Evolutionary conservation across 2,888 invertebrate species (phyloP), one percentile per base, ranked within the genome.

Genomic region (Lithophane semibrunnea): DNA sequence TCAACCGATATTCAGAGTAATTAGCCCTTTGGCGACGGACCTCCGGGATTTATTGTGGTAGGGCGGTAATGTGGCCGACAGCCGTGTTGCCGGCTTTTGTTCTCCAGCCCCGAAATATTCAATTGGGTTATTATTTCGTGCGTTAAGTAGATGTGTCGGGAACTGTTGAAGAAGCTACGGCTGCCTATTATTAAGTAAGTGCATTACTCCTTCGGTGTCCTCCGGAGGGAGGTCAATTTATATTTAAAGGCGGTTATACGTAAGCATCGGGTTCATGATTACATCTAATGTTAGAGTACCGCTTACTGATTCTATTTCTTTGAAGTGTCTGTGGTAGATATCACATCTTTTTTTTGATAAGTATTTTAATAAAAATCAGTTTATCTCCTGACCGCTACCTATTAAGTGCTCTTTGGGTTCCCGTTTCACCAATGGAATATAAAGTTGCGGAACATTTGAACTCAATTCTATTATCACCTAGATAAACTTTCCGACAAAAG

Each of bases 21-120:
- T 96, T 96, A 96, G 96, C 94, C 96, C 96, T 86, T 90, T 96
- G 95, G 96, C 96, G 96, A 96, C 96, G 94, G 95, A 95, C 94
- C 95, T 93, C 94, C 94, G 92, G 95, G 95, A 96, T 96, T 96
- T 96, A 96, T 96, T 93, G 95, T 94, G 91, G 94, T 93, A 93
- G 95, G 95, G 95, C 96, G 95, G 95, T 96, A 96, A 96, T 96
- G 92, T 93, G 93, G 85, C 94, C 93, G 96, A 96, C 96, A 96
- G 94, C 94, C 96, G 94, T 95, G 92, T 91, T 93, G 94, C 95
- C 94, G 95, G 94, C 95, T 93, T 95, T 96, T 96, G 96, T 96
- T 96, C 95, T 94, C 91, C 84, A 85, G 85, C 74, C 88, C 91
- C 92, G 92, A 95, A 94, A 95, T 86, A 86, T 95, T 95, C 95